Conservation (phyloP, 2,888 invertebrate species). For the Scaeva pyrastri region DNA sequence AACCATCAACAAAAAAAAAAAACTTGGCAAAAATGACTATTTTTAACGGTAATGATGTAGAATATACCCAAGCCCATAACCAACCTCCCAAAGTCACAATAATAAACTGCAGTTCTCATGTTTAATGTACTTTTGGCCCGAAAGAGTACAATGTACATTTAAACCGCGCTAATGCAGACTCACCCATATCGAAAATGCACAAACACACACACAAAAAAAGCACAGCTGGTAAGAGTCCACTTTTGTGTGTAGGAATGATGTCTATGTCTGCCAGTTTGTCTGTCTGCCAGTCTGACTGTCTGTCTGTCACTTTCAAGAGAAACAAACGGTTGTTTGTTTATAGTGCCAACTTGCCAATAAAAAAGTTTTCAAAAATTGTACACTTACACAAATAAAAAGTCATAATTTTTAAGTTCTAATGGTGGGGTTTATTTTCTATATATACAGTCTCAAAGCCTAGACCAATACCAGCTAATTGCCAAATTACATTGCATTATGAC, state of each 20-base stretch:
- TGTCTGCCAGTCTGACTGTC: slow-evolving; percentile 26
- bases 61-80: background rate
- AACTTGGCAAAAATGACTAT: slow-evolving; percentile 50
- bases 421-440: background rate
- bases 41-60: slow-evolving; percentile 21
- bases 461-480: slow-evolving; percentile 53
- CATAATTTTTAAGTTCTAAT: background rate
- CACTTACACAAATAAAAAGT: background rate
- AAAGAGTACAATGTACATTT: slow-evolving; percentile 29
- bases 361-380: slow-evolving; percentile 4
- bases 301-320: slow-evolving; percentile 52
- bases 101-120: slow-evolving; percentile 44
- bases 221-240: slow-evolving; percentile 33
- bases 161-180: background rate
- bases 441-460: too few relatives aligned
- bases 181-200: slow-evolving; percentile 39
- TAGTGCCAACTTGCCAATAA: slow-evolving; percentile 31
- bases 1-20: slow-evolving; percentile 36
- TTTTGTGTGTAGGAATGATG: background rate
- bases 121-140: slow-evolving; percentile 24
- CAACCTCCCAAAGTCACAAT: background rate
- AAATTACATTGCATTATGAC: slow-evolving; percentile 64
- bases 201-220: background rate
- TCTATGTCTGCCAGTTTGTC: slow-evolving; percentile 17
- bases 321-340: background rate